Percentiles rank a stretch among this genome's conserved stretches.
Conservation (phyloP, 2,113 vertebrate species). For the Cygnus buccinator region DNA sequence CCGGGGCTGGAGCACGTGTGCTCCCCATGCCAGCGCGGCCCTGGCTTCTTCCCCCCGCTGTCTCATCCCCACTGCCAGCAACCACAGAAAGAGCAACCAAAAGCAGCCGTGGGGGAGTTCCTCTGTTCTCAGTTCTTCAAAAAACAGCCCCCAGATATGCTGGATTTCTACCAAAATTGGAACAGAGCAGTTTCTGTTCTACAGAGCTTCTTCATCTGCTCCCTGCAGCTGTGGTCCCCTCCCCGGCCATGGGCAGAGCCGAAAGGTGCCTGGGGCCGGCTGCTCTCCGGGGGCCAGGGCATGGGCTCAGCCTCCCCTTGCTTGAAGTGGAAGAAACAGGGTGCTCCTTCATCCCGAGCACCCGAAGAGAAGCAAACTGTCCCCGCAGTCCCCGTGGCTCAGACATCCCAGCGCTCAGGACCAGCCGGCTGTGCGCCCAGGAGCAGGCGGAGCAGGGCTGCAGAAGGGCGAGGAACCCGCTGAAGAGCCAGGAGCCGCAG, state of each 20-base stretch:
- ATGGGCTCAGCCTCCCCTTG: not conserved
- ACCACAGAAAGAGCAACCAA: not conserved
- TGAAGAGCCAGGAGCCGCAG: not conserved
- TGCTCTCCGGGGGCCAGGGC: not conserved
- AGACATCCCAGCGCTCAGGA: not conserved
- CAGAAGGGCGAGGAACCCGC: not conserved
- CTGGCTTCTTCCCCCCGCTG: not conserved
- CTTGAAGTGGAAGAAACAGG: not conserved
- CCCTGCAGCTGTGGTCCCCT: not conserved
- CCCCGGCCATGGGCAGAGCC: fast-evolving
- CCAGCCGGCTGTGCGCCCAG: fast-evolving
- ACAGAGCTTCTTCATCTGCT: not conserved
- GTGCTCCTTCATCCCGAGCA: not conserved
- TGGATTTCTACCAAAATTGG: not conserved
- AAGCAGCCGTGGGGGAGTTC: not conserved
- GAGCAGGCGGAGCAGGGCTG: not conserved
- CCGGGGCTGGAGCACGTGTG: fast-evolving
- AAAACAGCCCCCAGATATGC: not conserved
- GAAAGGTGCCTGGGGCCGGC: fast-evolving
- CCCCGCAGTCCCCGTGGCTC: fast-evolving
- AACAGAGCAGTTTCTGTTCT: not conserved
- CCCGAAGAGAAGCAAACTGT: fast-evolving
- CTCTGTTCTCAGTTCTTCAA: not conserved
- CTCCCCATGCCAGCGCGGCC: fast-evolving
- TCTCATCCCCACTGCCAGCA: not conserved